These are phyloP conservation scores for Podarcis raffonei DNA, from an alignment of 2,113 vertebrate species.

Conservation along the genomic window DNA sequence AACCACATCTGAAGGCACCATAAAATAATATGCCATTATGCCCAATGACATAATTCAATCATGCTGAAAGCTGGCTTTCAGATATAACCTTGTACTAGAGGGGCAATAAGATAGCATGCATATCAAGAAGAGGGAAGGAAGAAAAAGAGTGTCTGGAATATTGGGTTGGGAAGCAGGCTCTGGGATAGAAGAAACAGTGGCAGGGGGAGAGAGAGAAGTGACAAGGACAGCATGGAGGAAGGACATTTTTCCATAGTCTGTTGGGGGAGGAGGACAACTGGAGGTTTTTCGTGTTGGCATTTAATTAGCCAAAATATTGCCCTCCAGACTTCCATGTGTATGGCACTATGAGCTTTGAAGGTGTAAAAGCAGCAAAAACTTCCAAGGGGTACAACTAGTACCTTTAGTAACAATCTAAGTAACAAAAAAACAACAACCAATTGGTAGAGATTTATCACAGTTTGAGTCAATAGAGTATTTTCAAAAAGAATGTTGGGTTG, in stretches of 20 bases:
- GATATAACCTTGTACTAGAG: neutral
- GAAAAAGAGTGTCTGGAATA: neutral
- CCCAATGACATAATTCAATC: neutral
- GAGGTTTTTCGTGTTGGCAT: neutral
- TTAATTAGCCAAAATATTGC: neutral
- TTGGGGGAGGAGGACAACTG: neutral
- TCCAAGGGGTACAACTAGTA: neutral
- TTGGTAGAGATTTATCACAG: slow-evolving; percentile 13
- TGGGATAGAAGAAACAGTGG: neutral
- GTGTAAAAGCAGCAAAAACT: neutral
- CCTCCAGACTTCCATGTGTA: neutral
- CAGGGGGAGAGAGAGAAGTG: neutral
- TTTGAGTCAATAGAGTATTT: slow-evolving; percentile 1
- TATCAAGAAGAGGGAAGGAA: neutral
- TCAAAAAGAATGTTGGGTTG: slow-evolving; percentile 63
- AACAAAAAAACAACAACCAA: slow-evolving; percentile 37
- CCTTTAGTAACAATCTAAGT: slow-evolving; percentile 4
- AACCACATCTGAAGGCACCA: neutral
- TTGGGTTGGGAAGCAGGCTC: neutral
- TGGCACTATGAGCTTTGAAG: neutral
- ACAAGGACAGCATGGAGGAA: neutral
- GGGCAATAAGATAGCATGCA: neutral
- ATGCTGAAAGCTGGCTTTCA: neutral
- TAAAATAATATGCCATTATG: neutral
- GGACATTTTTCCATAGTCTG: neutral